Percentiles rank a stretch among this genome's conserved stretches.
These are phyloP conservation scores for Lucilia cuprina DNA, from an alignment of 1,140 invertebrate genomes.

Conservation along the genomic window DNA sequence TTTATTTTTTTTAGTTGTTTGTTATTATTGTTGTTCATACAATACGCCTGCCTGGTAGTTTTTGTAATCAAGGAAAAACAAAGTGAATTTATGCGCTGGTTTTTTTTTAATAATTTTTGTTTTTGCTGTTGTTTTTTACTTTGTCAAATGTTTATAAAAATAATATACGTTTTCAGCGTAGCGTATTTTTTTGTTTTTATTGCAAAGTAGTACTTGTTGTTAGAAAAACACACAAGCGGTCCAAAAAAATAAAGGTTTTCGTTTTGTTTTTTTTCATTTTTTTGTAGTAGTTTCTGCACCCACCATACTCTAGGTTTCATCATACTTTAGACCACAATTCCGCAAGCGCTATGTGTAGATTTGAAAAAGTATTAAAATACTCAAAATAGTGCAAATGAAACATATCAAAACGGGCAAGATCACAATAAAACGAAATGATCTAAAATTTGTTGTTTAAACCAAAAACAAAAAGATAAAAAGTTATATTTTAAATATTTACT, in stretches of 20 bases:
- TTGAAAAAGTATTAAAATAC: slow-evolving; percentile 75
- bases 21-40: background rate
- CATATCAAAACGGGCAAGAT: slow-evolving; percentile 73
- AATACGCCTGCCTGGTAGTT: background rate
- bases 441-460: slow-evolving; percentile 48
- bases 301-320: background rate
- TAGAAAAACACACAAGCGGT: background rate
- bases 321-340: slow-evolving; percentile 22
- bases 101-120: background rate
- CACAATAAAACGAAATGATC: slow-evolving; percentile 71
- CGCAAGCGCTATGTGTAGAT: slow-evolving; percentile 68
- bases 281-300: no score
- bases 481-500: no score
- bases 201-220: background rate
- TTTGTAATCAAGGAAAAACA: background rate
- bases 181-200: background rate
- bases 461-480: no score
- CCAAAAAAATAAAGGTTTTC: background rate
- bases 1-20: background rate
- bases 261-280: background rate
- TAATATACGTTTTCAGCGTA: background rate
- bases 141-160: background rate
- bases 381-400: slow-evolving; percentile 76
- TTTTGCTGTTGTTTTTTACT: background rate
- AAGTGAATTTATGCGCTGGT: slow-evolving; percentile 10